phyloP scores from a whole-genome alignment of 37 sponge, comb jelly and placozoan genomes.

The Aplysina aerophoba region DNA sequence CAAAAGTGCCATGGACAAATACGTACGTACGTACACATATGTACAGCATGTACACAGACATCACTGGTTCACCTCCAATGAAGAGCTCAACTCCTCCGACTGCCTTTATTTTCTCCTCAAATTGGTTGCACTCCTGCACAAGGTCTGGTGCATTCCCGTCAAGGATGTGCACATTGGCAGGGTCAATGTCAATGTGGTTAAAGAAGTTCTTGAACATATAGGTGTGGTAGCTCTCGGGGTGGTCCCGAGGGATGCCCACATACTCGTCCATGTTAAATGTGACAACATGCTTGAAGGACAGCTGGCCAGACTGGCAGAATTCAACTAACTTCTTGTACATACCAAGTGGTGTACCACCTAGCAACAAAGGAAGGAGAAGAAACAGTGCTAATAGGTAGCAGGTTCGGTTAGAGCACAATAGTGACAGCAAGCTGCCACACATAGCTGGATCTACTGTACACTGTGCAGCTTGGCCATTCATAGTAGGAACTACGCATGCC shows the following conservation, averaged over 20 bases:
- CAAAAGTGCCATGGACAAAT: too few species aligned
- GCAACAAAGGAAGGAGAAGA: neutral
- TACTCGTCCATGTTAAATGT: constrained; percentile 99
- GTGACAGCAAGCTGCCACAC: too few species aligned
- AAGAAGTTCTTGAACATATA: constrained; percentile 97
- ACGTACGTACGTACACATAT: too few species aligned
- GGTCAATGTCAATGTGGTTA: constrained; percentile 95
- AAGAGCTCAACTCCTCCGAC: constrained; percentile 95
- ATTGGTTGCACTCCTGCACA: constrained; percentile 73
- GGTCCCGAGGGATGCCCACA: constrained; percentile 86
- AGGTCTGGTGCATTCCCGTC: constrained; percentile 90
- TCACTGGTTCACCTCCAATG: constrained; percentile 77
- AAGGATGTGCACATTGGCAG: constrained; percentile 88
- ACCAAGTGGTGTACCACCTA: constrained; percentile 93
- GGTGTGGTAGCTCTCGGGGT: constrained; percentile 95
- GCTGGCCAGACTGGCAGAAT: constrained; percentile 73
- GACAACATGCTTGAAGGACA: constrained; percentile 92
- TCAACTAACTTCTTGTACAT: constrained; percentile 93
- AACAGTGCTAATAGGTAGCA: too few species aligned
- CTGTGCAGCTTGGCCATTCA: too few species aligned
- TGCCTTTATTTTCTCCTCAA: constrained; percentile 76
- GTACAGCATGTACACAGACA: neutral
- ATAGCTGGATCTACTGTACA: too few species aligned
- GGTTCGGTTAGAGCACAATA: too few species aligned
- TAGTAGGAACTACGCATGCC: too few species aligned